Evolutionary conservation across 92 coral and sea anemone species (phyloP), one percentile per base, ranked within the genome.

Genomic region (Palythoa grandiflora): DNA sequence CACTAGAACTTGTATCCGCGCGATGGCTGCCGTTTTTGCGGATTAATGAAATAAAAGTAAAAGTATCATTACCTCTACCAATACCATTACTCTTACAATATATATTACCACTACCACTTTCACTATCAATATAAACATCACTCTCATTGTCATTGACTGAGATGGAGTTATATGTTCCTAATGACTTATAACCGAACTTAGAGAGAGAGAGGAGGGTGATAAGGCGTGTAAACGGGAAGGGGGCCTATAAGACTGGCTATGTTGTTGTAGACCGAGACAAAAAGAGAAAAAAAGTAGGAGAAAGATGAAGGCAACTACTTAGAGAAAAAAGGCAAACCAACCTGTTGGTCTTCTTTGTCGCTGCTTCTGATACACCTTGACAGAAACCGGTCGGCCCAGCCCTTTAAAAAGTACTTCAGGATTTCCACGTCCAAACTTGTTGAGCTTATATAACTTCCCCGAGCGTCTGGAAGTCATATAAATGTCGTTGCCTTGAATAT

Each of bases 401-500:
- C 93, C 94, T 50, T 84, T 75, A 6, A 90, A 88, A 44, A 94
- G 88, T 38, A 75, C 87, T 57, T 54, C 89, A 61, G 93, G 90
- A 68, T 66, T 68, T 55, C 95, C 96, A 38, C 77, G 89, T 44
- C 98, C 99, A 89, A 91, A 91, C 87, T 97, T 97, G 87, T 95
- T 87, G 59, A 96, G 88, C 79, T 73, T 88, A 83, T 89, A 93
- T 38, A 94, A 89, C 16, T 50, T 83, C 21, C 97, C 93, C 14
- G 87, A 71, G 87, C 88, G 87, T 38, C 91, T 89, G 71, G 87
- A 71, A 8, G 89, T 88, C 59, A 96, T 89, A 84, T 91, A 97
- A 70, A 97, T 71, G 59, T 48, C 59, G 73, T 94, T 89, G 20
- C 93, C 99, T 59, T 94, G 95, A 35, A 97, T 85, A 59, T 94